A percentile compares a stretch with the other conserved stretches of the same genome.
Conservation (phyloP, 2,113 vertebrate species). For the Leptodactylus fuscus region DNA sequence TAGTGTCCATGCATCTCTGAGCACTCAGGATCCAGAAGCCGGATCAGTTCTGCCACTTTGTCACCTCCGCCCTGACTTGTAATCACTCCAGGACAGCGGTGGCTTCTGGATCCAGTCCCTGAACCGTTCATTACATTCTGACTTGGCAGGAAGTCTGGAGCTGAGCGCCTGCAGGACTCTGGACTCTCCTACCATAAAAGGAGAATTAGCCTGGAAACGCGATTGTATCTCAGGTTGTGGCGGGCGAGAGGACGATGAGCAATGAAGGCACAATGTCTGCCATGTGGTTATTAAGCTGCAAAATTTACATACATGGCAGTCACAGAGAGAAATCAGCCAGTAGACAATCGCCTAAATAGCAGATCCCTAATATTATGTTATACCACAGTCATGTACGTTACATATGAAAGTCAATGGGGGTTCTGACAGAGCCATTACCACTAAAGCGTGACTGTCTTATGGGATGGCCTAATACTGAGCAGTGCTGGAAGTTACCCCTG, state of each 20-base stretch:
- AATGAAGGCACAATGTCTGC: neutral
- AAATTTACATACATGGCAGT: too few relatives aligned
- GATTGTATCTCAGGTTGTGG: neutral
- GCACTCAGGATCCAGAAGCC: neutral
- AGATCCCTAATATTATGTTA: neutral
- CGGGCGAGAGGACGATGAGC: neutral
- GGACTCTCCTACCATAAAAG: neutral
- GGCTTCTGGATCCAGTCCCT: neutral
- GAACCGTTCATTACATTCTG: neutral
- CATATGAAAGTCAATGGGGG: too few relatives aligned
- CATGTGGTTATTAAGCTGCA: too few relatives aligned
- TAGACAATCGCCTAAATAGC: neutral
- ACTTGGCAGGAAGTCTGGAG: neutral
- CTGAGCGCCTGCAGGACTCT: neutral
- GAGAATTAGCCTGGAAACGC: neutral
- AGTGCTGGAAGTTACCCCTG: too few relatives aligned
- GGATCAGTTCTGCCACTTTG: constrained; percentile 5
- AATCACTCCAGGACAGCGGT: neutral
- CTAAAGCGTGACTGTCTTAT: too few relatives aligned
- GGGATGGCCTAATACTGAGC: too few relatives aligned
- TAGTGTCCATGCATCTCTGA: neutral
- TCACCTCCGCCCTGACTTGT: neutral
- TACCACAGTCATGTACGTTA: too few relatives aligned
- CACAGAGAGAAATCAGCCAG: neutral
- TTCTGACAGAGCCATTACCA: too few relatives aligned